Evolutionary conservation across 1,140 invertebrate genomes (phyloP), one percentile per base, ranked within the genome.

Genomic region (Plutomurus gul): DNA sequence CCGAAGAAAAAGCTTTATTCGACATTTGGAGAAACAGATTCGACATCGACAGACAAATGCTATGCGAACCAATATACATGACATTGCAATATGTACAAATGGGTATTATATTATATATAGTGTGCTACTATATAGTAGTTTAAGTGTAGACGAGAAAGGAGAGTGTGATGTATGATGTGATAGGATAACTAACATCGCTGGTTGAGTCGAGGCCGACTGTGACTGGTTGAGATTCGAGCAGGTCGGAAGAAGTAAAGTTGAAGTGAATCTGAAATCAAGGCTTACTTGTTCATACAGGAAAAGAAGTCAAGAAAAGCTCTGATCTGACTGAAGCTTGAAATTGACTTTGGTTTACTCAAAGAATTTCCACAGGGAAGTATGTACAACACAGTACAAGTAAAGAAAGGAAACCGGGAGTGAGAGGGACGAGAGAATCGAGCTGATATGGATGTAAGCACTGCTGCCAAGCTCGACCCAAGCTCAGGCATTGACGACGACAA

Each of bases 291-390:
- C 56, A 65, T 65, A 65, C 27, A 65, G 27, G 36, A 65, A 33
- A 33, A 30, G 56, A 65, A 65, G 56, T 65, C 27, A 65, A n/a
- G n/a, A n/a, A n/a, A n/a, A 65, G 27, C 56, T 65, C 10, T n/a
- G 56, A 65, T 65, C 27, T 65, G 56, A 65, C 56, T 65, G 25
- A 33, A 65, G 70, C 70, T 39, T 39, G 20, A 72, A 72, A 72
- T 72, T 72, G 70, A 72, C 70, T 72, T 72, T 72, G 70, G 70
- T 72, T 72, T 72, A 72, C 70, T 72, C 70, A 72, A 72, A 22
- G 70, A 72, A 72, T 72, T 72, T 72, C 39, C 36, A 72, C 39
- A 72, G 39, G 33, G 30, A 33, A 65, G 10, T n/a, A n/a, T n/a
- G n/a, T 65, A 36, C 56, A 65, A 10, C 18, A 27, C 56, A n/a